These are phyloP conservation scores for Moxostoma hubbsi DNA, from an alignment of 2,797 vertebrate species.

Conservation along the genomic window DNA sequence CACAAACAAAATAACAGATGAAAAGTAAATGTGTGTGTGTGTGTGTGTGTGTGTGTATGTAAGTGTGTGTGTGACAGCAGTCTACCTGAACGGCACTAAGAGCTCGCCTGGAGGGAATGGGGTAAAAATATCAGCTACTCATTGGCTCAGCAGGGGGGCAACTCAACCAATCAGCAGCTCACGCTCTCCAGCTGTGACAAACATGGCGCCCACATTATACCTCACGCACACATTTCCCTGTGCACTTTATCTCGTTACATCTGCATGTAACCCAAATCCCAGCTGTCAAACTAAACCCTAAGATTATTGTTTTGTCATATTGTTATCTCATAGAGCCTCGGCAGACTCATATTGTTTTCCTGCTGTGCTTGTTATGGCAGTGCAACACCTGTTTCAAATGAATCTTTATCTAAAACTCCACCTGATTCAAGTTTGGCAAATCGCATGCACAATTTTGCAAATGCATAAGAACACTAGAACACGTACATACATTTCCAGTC, in stretches of 20 bases:
- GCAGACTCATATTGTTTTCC: neutral
- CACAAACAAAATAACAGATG: neutral
- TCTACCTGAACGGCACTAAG: conserved; percentile 13
- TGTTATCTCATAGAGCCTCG: neutral
- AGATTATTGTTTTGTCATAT: neutral
- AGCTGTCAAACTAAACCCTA: conserved; percentile 1
- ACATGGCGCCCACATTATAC: neutral
- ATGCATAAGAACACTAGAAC: neutral
- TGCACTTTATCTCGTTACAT: conserved; percentile 24
- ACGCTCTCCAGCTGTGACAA: conserved; percentile 40
- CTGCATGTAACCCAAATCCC: conserved; percentile 28
- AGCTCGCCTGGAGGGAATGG: conserved; percentile 32
- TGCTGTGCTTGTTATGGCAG: neutral
- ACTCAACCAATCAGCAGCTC: conserved; percentile 40
- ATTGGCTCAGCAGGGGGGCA: conserved; percentile 30
- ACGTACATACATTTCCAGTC: neutral
- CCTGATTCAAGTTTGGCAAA: neutral
- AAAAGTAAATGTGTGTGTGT: conserved; percentile 1
- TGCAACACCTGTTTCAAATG: conserved; percentile 11
- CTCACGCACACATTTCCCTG: neutral
- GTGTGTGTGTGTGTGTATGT: neutral
- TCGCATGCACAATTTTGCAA: neutral
- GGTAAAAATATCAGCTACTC: conserved; percentile 37
- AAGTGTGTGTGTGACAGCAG: conserved; percentile 13
- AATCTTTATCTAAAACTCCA: neutral